These are phyloP conservation scores for Stictonetta naevosa DNA, from an alignment of 2,113 vertebrate genomes.

Conservation along the genomic window DNA sequence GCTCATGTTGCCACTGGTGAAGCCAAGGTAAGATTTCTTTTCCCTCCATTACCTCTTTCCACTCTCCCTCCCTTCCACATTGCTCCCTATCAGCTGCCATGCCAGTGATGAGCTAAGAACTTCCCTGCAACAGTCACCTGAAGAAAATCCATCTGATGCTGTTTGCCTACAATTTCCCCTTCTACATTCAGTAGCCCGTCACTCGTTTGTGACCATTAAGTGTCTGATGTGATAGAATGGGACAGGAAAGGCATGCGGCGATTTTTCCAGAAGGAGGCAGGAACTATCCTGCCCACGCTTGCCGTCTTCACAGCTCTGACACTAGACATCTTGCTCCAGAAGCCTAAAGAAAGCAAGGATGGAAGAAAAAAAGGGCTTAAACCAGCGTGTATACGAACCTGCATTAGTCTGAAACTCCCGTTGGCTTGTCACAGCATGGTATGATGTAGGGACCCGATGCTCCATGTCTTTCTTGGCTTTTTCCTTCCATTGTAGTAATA, in stretches of 20 bases:
- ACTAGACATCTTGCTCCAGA: background rate
- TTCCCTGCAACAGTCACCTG: background rate
- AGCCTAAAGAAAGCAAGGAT: background rate
- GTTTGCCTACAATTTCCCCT: background rate
- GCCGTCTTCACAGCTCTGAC: background rate
- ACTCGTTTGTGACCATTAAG: background rate
- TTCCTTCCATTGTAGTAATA: background rate
- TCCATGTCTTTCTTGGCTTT: background rate
- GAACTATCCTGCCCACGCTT: background rate
- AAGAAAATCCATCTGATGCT: background rate
- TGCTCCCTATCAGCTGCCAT: background rate
- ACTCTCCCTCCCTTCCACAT: background rate
- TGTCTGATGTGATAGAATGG: background rate
- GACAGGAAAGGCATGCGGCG: background rate
- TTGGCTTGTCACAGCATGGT: background rate
- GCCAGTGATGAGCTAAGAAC: background rate
- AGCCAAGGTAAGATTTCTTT: constrained; percentile 67
- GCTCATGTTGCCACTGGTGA: constrained; percentile 74
- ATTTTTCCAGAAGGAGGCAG: background rate
- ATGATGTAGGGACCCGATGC: background rate
- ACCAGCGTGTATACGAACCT: background rate
- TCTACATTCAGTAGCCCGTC: background rate
- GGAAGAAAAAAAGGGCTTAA: background rate
- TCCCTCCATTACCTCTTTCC: constrained; percentile 34
- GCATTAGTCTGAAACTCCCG: background rate